phyloP scores from a whole-genome alignment of 2,113 vertebrate species.

The Rhipidura dahli region DNA sequence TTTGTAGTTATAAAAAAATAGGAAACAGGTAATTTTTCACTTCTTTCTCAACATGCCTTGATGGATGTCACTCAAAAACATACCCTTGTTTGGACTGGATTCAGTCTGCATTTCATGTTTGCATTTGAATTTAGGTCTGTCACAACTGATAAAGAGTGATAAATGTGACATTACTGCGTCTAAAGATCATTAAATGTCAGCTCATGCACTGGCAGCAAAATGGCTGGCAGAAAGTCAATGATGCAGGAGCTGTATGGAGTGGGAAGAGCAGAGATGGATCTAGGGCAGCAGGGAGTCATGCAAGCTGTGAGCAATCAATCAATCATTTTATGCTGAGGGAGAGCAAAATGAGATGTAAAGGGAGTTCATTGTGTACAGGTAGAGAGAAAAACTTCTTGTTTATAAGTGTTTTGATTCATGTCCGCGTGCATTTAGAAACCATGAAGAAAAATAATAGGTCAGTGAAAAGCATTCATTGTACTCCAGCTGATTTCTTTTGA shows the following conservation, averaged over 20 bases:
- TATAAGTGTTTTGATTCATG: constrained; percentile 61
- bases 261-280: constrained; percentile 51
- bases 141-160: constrained; percentile 78
- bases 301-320: constrained; percentile 74
- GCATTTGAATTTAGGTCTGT: constrained; percentile 76
- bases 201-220: constrained; percentile 78
- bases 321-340: constrained; percentile 65
- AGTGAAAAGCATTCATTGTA: constrained; percentile 15
- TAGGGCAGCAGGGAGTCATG: constrained; percentile 51
- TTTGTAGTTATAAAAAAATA: neutral
- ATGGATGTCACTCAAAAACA: constrained; percentile 59
- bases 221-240: constrained; percentile 90
- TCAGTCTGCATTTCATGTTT: constrained; percentile 68
- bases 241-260: constrained; percentile 50
- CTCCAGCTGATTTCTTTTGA: constrained; percentile 24
- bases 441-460: constrained; percentile 16
- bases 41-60: constrained; percentile 2
- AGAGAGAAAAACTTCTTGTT: constrained; percentile 22
- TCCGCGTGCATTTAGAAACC: neutral
- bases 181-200: constrained; percentile 91
- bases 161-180: constrained; percentile 82
- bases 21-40: constrained; percentile 31
- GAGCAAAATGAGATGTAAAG: constrained; percentile 63
- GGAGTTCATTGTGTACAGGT: constrained; percentile 13
- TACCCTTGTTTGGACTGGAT: constrained; percentile 53